Conservation (phyloP, 2,113 vertebrate species). For the Protobothrops mucrosquamatus region DNA sequence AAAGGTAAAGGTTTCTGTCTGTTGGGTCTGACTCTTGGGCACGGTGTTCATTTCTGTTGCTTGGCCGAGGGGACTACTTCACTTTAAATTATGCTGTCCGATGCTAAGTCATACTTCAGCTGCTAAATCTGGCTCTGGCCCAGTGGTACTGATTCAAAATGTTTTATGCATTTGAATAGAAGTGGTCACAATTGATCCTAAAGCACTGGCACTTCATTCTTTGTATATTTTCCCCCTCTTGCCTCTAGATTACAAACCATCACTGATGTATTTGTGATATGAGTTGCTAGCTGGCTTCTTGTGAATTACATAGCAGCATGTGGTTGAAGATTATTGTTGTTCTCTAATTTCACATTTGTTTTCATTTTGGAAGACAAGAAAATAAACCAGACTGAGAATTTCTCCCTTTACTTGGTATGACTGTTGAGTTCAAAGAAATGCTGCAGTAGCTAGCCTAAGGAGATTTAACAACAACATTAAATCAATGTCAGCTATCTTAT, state of each 20-base stretch:
- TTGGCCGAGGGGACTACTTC: neutral
- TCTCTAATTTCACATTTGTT: conserved; percentile 30
- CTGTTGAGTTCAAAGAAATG: neutral
- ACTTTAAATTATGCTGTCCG: neutral
- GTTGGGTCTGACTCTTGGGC: neutral
- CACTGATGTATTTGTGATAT: neutral
- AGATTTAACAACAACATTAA: neutral
- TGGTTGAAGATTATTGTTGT: conserved; percentile 19
- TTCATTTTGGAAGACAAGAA: conserved; percentile 15
- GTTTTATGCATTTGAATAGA: neutral
- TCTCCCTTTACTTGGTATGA: neutral
- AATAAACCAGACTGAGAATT: conserved; percentile 6
- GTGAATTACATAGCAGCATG: conserved; percentile 17
- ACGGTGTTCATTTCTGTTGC: neutral
- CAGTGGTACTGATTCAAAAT: neutral
- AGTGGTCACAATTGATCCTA: neutral
- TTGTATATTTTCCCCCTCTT: neutral
- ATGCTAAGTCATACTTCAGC: neutral
- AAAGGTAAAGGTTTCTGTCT: neutral
- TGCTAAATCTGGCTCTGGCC: neutral
- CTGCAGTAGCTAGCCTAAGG: conserved; percentile 1
- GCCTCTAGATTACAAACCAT: neutral
- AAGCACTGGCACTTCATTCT: neutral
- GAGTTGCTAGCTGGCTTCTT: neutral
- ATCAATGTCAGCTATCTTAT: neutral